A percentile compares a stretch with the other conserved stretches of the same genome.
Evolutionary conservation across 2,888 invertebrate genomes (phyloP).

Genomic region (Stramonita haemastoma): DNA sequence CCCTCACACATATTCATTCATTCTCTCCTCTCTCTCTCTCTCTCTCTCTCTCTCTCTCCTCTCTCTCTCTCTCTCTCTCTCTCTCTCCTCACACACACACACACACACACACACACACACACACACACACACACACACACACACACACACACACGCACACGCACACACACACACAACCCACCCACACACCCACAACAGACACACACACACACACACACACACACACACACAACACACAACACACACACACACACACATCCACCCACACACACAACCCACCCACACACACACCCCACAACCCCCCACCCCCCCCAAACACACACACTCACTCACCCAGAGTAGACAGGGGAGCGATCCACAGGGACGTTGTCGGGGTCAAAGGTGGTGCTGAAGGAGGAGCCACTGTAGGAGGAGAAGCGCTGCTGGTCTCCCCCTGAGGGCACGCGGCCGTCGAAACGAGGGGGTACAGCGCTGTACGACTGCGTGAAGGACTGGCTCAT

Average conservation of each 20-base stretch:
- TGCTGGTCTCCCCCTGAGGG: slow-evolving; percentile 57
- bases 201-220: too few species aligned
- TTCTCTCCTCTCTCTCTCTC: too few species aligned
- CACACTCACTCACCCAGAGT: slow-evolving; percentile 80
- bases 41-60: too few species aligned
- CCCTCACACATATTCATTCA: neutral
- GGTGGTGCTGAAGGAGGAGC: slow-evolving; percentile 77
- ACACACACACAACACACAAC: too few species aligned
- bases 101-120: neutral
- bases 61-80: too few species aligned
- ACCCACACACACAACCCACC: too few species aligned
- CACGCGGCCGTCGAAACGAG: slow-evolving; percentile 52
- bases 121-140: neutral
- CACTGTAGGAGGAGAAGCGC: slow-evolving; percentile 74
- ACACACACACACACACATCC: too few species aligned
- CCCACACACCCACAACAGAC: too few species aligned
- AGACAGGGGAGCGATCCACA: slow-evolving; percentile 80
- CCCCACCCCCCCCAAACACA: too few species aligned
- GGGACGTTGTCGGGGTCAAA: slow-evolving; percentile 82
- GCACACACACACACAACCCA: neutral
- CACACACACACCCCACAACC: too few species aligned
- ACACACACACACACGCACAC: neutral
- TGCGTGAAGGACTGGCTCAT: slow-evolving; percentile 64
- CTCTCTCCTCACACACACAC: neutral
- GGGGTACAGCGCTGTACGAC: slow-evolving; percentile 59